phyloP scores from a whole-genome alignment of 2,797 vertebrate genomes.

The Poeciliopsis turneri region DNA sequence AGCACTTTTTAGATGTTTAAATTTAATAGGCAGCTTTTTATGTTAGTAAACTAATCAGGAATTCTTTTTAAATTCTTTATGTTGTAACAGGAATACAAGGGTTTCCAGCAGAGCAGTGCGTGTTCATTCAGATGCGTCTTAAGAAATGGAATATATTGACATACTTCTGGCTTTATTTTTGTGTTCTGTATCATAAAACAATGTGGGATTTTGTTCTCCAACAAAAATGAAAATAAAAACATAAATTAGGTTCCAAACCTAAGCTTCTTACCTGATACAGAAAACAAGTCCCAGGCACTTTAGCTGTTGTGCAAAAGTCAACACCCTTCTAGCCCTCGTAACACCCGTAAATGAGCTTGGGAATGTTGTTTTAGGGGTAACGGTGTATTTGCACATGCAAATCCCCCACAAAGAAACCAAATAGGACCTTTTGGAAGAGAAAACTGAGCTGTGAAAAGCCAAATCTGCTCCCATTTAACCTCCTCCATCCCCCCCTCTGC shows the following conservation, averaged over 20 bases:
- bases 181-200: neutral
- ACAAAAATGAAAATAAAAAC: too few species aligned
- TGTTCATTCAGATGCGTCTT: neutral
- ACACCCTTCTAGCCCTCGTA: constrained; percentile 50
- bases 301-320: constrained; percentile 69
- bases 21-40: neutral
- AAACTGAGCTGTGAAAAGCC: constrained; percentile 33
- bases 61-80: neutral
- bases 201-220: neutral
- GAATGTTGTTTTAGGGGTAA: constrained; percentile 79
- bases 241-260: neutral
- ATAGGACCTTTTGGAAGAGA: constrained; percentile 69
- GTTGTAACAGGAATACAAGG: neutral
- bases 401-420: constrained; percentile 60
- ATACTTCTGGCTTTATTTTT: neutral
- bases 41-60: neutral
- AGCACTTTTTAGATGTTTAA: neutral
- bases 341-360: constrained; percentile 27
- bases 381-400: constrained; percentile 73
- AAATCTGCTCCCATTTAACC: constrained; percentile 34
- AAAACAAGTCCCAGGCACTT: constrained; percentile 53
- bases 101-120: neutral
- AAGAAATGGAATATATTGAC: neutral
- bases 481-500: neutral
- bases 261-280: constrained; percentile 26